These are phyloP conservation scores for Stegastes partitus DNA, from an alignment of 2,113 vertebrate genomes.

Conservation along the genomic window DNA sequence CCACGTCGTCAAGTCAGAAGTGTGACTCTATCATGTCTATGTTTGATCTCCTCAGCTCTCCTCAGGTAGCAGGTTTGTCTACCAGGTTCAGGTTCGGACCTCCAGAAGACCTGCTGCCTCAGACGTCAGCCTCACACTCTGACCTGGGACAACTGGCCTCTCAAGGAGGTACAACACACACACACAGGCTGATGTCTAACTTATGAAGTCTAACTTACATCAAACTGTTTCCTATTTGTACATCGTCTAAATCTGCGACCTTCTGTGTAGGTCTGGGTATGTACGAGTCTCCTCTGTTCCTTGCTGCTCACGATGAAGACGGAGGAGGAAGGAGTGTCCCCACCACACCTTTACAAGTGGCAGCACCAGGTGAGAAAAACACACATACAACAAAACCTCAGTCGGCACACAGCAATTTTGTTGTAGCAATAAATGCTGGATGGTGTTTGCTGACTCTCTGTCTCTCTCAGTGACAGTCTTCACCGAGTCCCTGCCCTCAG, in stretches of 20 bases:
- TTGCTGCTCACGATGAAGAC: constrained; percentile 95
- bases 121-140: constrained; percentile 93
- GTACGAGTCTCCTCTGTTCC: constrained; percentile 97
- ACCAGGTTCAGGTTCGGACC: constrained; percentile 96
- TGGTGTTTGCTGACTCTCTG: not conserved
- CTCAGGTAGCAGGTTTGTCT: constrained; percentile 94
- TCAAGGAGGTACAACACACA: constrained; percentile 90
- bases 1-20: too few species aligned
- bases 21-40: not conserved
- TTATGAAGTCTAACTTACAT: not conserved
- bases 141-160: constrained; percentile 97
- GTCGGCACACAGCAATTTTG: too few species aligned
- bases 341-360: constrained; percentile 95
- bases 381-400: not conserved
- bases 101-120: constrained; percentile 93
- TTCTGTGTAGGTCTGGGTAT: constrained; percentile 89
- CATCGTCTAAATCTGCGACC: too few species aligned
- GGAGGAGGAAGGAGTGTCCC: constrained; percentile 97
- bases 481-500: constrained; percentile 90
- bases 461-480: constrained; percentile 91
- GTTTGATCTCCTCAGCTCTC: constrained; percentile 86
- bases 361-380: constrained; percentile 90
- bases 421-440: not conserved
- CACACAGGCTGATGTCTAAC: not conserved
- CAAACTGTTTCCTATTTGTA: too few species aligned